Evolutionary conservation across 2,888 invertebrate species (phyloP), one percentile per base, ranked within the genome.

Genomic region (Coleophora deauratella): DNA sequence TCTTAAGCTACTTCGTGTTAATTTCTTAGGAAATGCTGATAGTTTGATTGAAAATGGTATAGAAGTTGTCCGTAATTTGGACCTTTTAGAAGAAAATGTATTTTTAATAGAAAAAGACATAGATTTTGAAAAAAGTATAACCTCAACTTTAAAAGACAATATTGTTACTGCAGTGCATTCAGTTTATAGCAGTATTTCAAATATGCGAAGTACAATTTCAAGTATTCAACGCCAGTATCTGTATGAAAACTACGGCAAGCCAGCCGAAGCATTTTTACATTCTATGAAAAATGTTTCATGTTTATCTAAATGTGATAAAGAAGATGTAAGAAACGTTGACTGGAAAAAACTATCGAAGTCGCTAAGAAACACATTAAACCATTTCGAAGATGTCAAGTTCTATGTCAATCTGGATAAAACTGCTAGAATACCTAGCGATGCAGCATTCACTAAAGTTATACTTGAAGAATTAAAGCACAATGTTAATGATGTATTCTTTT

Each of bases 141-240:
- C 67, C 4, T 34, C 53, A 3, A 57, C 65, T 15, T 62, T 70
- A 7, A 68, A 71, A 51, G 75, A 82, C 33, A 66, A 53, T 41
- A 72, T 89, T 42, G 57, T 86, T 10, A 72, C 72, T 45, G 84
- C 87, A 30, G 66, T 88, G 21, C 77, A 86, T 60, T 85, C 86
- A 31, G 67, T 88, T 31, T 88, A 86, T 51, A 70, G 78, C 8
- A 84, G 80, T 48, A 86, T 88, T 51, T 85, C 86, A 39, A 78
- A 86, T 41, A 87, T 88, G 70, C 78, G 88, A 38, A 75, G 87
- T 47, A 77, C 85, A n/a, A 69, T 88, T 38, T 69, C 77, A 11
- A 79, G 75, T 49, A 65, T 84, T 46, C 81, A 78, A 59, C 84
- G 80, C 54, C 72, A 65, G 39, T 79, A 71, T 33, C 72, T 86